Conservation (phyloP, 2,113 vertebrate species). For the Prochilodus magdalenae region DNA sequence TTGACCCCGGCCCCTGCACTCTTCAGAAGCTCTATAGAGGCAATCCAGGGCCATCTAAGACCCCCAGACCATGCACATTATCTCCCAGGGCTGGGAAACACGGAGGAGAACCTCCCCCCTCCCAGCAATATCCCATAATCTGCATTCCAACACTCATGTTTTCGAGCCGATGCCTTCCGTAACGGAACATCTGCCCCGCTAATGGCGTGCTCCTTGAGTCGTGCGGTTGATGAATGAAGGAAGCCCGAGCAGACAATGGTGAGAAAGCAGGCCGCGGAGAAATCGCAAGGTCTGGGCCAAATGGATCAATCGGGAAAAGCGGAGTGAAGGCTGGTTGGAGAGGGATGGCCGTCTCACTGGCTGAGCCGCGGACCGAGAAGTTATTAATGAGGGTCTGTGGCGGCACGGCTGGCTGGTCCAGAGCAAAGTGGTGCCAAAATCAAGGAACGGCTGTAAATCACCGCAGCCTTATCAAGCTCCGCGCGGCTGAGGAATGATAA, state of each 20-base stretch:
- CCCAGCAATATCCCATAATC: slow-evolving; percentile 34
- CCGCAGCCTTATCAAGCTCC: slow-evolving; percentile 22
- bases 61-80: slow-evolving; percentile 57
- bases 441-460: slow-evolving; percentile 28
- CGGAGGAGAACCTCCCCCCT: background rate
- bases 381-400: background rate
- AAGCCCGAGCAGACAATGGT: slow-evolving; percentile 57
- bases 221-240: slow-evolving; percentile 67
- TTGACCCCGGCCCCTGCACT: slow-evolving; percentile 71
- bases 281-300: slow-evolving; percentile 55
- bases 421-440: background rate
- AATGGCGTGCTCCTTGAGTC: slow-evolving; percentile 52
- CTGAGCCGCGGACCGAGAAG: background rate
- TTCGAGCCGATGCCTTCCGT: slow-evolving; percentile 49
- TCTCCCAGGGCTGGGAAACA: slow-evolving; percentile 54
- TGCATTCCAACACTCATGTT: slow-evolving; percentile 53
- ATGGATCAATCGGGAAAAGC: slow-evolving; percentile 32
- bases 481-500: slow-evolving; percentile 46
- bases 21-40: slow-evolving; percentile 65
- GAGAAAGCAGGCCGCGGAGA: slow-evolving; percentile 55
- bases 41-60: slow-evolving; percentile 47
- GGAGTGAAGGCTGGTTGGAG: slow-evolving; percentile 23
- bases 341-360: slow-evolving; percentile 13
- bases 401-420: background rate
- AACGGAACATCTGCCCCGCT: slow-evolving; percentile 67